Evolutionary conservation across 2,888 invertebrate genomes (phyloP), one percentile per base, ranked within the genome.

Genomic region (Brenthis hecate): DNA sequence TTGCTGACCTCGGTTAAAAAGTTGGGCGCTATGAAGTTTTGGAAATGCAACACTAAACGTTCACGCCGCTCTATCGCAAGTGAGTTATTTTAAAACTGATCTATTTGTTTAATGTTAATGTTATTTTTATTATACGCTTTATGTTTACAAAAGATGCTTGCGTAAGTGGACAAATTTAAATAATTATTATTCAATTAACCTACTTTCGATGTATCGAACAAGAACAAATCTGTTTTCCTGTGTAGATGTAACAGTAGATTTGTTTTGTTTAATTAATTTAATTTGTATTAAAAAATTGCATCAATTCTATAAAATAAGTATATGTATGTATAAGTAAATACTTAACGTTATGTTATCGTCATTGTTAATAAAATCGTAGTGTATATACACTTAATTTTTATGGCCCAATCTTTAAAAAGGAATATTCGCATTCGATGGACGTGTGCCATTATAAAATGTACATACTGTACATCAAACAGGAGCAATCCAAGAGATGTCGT

Each of bases 31-130:
- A 92, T 92, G 92, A 92, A 91, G 81, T 91, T 92, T 85, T 92
- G 91, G 92, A 91, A 88, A 84, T 92, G 92, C 76, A 83, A 80
- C 72, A 80, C 82, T 63, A 91, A 86, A 77, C 82, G 81, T 63
- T 83, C 86, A 70, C 81, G 85, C 63, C 85, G 83, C 58, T 78
- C 78, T 54, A 11, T 36, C 23, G 43, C 63, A 50, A 56, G 72
- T 73, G 65, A 72, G 73, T 72, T 66, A 56, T 51, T 13, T 23
- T 16, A n/a, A 2, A 14, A 23, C n/a, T 58, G 51, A 6, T 16
- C 50, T 32, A 28, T 28, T 61, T 51, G n/a, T 50, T 28, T 50
- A 28, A 8, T 28, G 51, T 53, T 53, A n/a, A 60, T n/a, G 13
- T 48, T 60, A 14, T 13, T 13, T 19, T 58, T 48, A 23, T 58